Evolutionary conservation across 2,888 invertebrate species (phyloP), one percentile per base, ranked within the genome.

Genomic region (Anorthoa munda): DNA sequence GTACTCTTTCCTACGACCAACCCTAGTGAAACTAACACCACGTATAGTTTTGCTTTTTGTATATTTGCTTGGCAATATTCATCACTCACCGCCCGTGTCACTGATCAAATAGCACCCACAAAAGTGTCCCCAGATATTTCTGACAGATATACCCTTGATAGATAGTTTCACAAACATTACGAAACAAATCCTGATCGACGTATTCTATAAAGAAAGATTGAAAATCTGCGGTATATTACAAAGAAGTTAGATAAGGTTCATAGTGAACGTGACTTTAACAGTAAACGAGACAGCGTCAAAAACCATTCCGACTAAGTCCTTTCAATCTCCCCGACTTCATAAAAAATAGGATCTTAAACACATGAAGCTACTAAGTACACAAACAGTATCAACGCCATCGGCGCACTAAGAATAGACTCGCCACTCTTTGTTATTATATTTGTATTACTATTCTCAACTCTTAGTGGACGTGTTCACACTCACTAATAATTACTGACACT

Each of bases 41-140:
- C 91, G 79, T 90, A 93, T 95, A 96, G 96, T 96, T 96, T 94
- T 95, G 95, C 96, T 95, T 95, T 95, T 93, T 95, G 95, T 95
- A 96, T 96, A 96, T 96, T 96, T 96, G 95, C 95, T 88, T 93
- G 93, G 94, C 96, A 95, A 96, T 96, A 96, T 96, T 96, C 96
- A 96, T 96, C 96, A 95, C 95, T 96, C 96, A 96, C 95, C 88
- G 92, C 92, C 91, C 93, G 91, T 94, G 95, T 95, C 96, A 95
- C 95, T 94, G 95, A 93, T 94, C 95, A 95, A 96, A 96, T 96
- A 95, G 92, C 93, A 94, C 89, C 93, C 93, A 94, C 95, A 94
- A 95, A 95, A 90, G 93, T 95, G 93, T 94, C 95, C 95, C 95
- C 92, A 94, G 95, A 94, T 95, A 95, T 93, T 92, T 89, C 92